These are phyloP conservation scores for Neuroscelio doddi DNA, from an alignment of 2,888 invertebrate genomes.

Conservation along the genomic window DNA sequence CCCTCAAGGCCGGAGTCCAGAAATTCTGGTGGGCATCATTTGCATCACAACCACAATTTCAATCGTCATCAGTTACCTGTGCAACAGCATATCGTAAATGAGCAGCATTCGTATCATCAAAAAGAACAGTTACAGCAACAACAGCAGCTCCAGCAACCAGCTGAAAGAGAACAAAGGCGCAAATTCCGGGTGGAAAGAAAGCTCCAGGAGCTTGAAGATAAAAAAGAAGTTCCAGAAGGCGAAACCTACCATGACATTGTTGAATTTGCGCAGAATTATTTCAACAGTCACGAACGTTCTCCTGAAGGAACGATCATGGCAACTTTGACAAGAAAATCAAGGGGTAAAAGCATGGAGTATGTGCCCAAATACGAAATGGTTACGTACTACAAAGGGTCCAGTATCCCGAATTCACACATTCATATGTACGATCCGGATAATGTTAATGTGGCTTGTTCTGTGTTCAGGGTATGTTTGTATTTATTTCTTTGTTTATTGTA, in stretches of 20 bases:
- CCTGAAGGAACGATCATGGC: slow-evolving; percentile 92
- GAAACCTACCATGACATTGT: slow-evolving; percentile 84
- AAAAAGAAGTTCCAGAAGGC: slow-evolving; percentile 65
- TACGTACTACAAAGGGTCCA: slow-evolving; percentile 88
- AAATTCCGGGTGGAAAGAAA: slow-evolving; percentile 90
- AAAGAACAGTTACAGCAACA: slow-evolving; percentile 37
- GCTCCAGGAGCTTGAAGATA: slow-evolving; percentile 84
- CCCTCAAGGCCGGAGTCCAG: slow-evolving; percentile 60
- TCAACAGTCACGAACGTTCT: slow-evolving; percentile 89
- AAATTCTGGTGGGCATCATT: slow-evolving; percentile 52
- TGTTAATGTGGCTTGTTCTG: slow-evolving; percentile 88
- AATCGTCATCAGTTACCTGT: slow-evolving; percentile 47
- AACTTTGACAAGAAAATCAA: slow-evolving; percentile 83
- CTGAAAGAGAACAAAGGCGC: slow-evolving; percentile 84
- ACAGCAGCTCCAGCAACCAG: slow-evolving; percentile 68
- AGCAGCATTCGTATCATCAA: slow-evolving; percentile 44
- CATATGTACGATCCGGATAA: slow-evolving; percentile 97
- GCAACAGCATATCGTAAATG: slow-evolving; percentile 49
- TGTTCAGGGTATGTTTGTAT: slow-evolving; percentile 85
- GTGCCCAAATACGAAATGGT: slow-evolving; percentile 95
- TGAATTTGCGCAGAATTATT: slow-evolving; percentile 95
- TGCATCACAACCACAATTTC: slow-evolving; percentile 50
- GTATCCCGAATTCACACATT: slow-evolving; percentile 94
- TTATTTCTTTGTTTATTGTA: no score
- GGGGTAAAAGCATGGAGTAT: slow-evolving; percentile 82